phyloP scores from a whole-genome alignment of 2,797 vertebrate species.

The Alcedo atthis region DNA sequence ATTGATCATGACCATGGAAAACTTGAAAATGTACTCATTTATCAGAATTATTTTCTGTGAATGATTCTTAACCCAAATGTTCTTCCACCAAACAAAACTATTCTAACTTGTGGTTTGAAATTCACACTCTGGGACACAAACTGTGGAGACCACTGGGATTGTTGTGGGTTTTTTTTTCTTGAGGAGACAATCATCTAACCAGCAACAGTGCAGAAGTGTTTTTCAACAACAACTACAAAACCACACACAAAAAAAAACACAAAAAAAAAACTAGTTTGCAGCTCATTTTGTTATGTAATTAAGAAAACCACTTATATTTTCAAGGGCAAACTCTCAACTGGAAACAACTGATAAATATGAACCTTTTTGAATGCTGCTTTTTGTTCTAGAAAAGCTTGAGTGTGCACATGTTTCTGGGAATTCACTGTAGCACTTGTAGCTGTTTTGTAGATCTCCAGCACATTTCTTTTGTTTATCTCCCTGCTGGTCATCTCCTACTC shows the following conservation, averaged over 20 bases:
- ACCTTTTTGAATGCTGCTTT: background rate
- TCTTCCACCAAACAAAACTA: background rate
- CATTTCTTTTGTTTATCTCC: background rate
- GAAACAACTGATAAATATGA: background rate
- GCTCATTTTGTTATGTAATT: background rate
- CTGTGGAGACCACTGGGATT: background rate
- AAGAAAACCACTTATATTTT: background rate
- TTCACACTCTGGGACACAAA: background rate
- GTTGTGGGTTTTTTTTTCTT: background rate
- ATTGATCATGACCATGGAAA: constrained; percentile 44
- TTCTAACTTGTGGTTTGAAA: background rate
- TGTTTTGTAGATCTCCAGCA: background rate
- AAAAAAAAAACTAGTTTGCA: background rate
- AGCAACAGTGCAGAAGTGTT: background rate
- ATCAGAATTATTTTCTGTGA: background rate
- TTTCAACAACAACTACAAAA: too few species aligned
- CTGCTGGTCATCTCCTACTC: background rate
- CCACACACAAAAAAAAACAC: too few species aligned
- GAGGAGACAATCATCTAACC: background rate
- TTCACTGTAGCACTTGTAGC: background rate
- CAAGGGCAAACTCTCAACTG: background rate
- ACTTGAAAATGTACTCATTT: constrained; percentile 32
- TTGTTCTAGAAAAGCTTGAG: background rate
- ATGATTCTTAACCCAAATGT: background rate
- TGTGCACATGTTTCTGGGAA: background rate